A percentile compares a stretch with the other conserved stretches of the same genome.
These are phyloP conservation scores for Drosophila percnosoma DNA, from an alignment of 2,888 invertebrate species.

Conservation along the genomic window DNA sequence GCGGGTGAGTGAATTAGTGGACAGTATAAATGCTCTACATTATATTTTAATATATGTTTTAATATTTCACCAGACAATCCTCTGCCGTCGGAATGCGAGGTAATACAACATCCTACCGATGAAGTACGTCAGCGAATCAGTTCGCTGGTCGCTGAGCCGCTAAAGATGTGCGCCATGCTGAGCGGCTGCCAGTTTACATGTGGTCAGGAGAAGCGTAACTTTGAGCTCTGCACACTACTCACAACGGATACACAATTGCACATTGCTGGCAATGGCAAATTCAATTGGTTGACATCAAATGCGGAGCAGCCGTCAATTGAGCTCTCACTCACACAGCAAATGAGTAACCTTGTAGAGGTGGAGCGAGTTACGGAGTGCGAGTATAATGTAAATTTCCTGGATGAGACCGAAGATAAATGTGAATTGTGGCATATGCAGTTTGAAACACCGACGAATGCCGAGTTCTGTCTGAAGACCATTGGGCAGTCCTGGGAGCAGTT, in stretches of 20 bases:
- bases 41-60: background rate
- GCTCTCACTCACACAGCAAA: constrained; percentile 84
- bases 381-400: constrained; percentile 85
- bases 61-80: constrained; percentile 44
- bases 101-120: constrained; percentile 83
- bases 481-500: constrained; percentile 86
- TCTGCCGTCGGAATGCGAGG: constrained; percentile 84
- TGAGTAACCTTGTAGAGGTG: constrained; percentile 86
- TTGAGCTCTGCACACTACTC: constrained; percentile 80
- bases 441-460: constrained; percentile 85
- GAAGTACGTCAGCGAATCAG: constrained; percentile 81
- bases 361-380: constrained; percentile 82
- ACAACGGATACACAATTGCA: constrained; percentile 85
- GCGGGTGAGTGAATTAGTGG: constrained; percentile 81
- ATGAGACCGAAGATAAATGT: constrained; percentile 85
- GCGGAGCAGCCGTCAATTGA: constrained; percentile 48
- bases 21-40: background rate
- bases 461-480: constrained; percentile 85
- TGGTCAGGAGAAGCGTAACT: constrained; percentile 74
- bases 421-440: constrained; percentile 86
- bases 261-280: constrained; percentile 83
- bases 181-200: constrained; percentile 84
- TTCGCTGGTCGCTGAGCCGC: constrained; percentile 72
- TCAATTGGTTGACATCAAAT: constrained; percentile 85
- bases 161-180: constrained; percentile 85